A percentile compares a stretch with the other conserved stretches of the same genome.
Evolutionary conservation across 2,888 invertebrate genomes (phyloP).

Genomic region (Xanthia togata): DNA sequence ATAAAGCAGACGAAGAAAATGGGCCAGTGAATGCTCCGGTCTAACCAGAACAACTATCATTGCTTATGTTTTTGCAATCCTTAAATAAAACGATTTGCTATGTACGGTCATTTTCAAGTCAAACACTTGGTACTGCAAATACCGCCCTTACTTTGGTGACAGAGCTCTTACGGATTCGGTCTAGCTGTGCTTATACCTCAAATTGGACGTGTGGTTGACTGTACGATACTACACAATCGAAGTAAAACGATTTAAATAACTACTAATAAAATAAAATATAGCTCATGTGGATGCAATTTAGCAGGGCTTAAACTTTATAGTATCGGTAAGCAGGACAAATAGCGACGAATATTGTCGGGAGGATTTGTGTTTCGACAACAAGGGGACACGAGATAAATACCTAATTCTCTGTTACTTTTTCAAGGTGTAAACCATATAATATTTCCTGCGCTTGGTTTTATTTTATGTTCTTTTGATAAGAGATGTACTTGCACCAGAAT

Average conservation of each 20-base stretch:
- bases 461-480: conserved; percentile 21
- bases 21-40: conserved; percentile 32
- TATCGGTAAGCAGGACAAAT: conserved; percentile 1
- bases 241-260: not conserved
- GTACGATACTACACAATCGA: not conserved
- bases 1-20: conserved; percentile 42
- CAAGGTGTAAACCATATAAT: conserved; percentile 26
- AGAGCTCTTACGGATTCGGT: too few species aligned
- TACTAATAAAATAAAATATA: not conserved
- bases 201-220: not conserved
- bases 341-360: not conserved
- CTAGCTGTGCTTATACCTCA: not conserved
- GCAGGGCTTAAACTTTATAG: not conserved
- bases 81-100: not conserved
- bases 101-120: not conserved
- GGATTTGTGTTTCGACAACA: conserved; percentile 15
- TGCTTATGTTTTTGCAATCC: conserved; percentile 12
- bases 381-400: conserved; percentile 24
- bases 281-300: not conserved
- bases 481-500: not conserved
- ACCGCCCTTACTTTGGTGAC: not conserved
- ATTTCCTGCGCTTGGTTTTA: not conserved
- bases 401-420: conserved; percentile 18
- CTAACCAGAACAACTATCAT: conserved; percentile 34
- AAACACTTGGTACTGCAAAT: not conserved